A percentile compares a stretch with the other conserved stretches of the same genome.
Conservation (phyloP, 2,888 invertebrate species). For the Agapetus fuscipes region DNA sequence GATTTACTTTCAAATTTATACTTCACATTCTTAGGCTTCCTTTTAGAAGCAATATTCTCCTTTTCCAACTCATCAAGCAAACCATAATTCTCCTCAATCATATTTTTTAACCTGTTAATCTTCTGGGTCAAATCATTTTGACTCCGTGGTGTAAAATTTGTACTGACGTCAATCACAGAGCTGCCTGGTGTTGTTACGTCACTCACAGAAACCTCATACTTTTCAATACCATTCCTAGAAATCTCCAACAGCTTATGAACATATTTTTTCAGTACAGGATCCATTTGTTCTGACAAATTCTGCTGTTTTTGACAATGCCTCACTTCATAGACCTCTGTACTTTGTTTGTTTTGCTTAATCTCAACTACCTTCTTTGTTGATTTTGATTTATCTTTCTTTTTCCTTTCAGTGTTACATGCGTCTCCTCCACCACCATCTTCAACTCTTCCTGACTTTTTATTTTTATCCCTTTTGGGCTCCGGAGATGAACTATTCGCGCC, state of each 20-base stretch:
- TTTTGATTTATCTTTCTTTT: not conserved
- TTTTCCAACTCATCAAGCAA: constrained; percentile 12
- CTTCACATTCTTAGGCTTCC: not conserved
- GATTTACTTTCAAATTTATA: not conserved
- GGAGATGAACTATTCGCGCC: not conserved
- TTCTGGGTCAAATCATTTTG: constrained; percentile 6
- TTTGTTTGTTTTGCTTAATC: no score
- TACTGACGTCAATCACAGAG: constrained; percentile 35
- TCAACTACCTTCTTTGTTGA: not conserved
- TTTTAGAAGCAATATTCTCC: no score
- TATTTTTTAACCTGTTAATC: constrained; percentile 10
- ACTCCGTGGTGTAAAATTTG: constrained; percentile 25
- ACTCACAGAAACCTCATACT: constrained; percentile 38
- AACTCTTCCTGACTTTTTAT: not conserved
- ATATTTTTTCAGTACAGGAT: constrained; percentile 35
- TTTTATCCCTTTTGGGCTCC: no score
- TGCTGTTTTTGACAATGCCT: no score
- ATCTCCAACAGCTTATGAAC: constrained; percentile 34
- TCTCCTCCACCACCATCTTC: no score
- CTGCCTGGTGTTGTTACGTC: constrained; percentile 39
- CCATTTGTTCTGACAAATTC: constrained; percentile 6
- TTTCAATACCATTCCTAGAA: constrained; percentile 35
- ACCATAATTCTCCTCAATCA: constrained; percentile 14
- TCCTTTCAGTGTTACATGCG: not conserved
- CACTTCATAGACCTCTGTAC: no score